Percentiles rank a stretch among this genome's conserved stretches.
phyloP scores from a whole-genome alignment of 2,113 vertebrate species.

The Poeciliopsis prolifica region DNA sequence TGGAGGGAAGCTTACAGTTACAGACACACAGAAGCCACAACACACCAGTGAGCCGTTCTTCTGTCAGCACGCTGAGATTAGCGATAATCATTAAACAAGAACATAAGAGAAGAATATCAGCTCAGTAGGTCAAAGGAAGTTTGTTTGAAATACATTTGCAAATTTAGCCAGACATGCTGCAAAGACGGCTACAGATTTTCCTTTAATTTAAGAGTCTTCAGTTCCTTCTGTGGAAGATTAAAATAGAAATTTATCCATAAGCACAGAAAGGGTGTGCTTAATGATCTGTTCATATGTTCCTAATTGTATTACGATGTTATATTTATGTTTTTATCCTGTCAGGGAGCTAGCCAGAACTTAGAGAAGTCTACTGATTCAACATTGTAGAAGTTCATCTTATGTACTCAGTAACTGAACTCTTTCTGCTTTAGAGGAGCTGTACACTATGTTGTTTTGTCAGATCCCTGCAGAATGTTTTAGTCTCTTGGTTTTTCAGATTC shows the following conservation, averaged over 20 bases:
- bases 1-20: conserved; percentile 17
- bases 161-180: neutral
- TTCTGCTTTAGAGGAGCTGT: neutral
- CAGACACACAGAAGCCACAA: conserved; percentile 20
- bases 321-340: neutral
- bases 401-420: neutral
- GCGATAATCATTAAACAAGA: conserved; percentile 27
- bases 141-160: neutral
- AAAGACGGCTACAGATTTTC: neutral
- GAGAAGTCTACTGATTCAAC: neutral
- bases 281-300: neutral
- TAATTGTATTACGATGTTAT: neutral
- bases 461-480: neutral
- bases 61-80: conserved; percentile 35
- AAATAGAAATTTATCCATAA: neutral
- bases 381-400: neutral
- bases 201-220: neutral
- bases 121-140: neutral
- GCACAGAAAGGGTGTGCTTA: neutral
- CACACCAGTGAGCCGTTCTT: conserved; percentile 20
- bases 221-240: neutral
- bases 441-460: neutral
- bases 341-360: neutral
- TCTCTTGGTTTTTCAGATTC: conserved; percentile 14
- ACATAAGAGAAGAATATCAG: conserved; percentile 7